Evolutionary conservation across 2,113 vertebrate species (phyloP), one percentile per base, ranked within the genome.

Genomic region (Taurulus bubalis): DNA sequence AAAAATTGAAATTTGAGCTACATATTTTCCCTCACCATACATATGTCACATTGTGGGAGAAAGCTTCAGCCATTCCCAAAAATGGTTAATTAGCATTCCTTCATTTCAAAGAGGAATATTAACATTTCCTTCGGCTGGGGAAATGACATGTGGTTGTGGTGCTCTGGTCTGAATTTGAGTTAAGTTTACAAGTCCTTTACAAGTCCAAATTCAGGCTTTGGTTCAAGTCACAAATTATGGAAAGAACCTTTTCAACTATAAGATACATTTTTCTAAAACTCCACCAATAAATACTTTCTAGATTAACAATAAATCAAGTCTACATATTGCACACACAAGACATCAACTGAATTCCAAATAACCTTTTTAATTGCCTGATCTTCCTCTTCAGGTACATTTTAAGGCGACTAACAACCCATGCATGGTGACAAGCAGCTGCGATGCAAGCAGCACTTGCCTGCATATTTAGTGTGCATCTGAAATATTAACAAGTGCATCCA

Each of bases 1-100:
- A 68, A 74, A 74, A n/a, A 36, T 59, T 67, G 30, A 12, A 59
- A 24, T 74, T 80, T 58, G 22, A 63, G 45, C 55, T 63, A 28
- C 26, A 63, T 69, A 55, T 64, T 76, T 74, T 47, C 47, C 36
- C 28, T 26, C 22, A 34, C 32, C 7, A 45, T 20, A 32, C 26
- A 55, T 26, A 2, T 22, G 49, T 51, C 49, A 51, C 49, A 51
- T 58, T 71, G 64, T 65, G 36, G 65, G 34, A n/a, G 26, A 75
- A 71, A 24, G 66, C 30, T 53, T 58, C 1, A 65, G 18, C 28
- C 6, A 4, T 70, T 79, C 24, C 38, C 30, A 7, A 49, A 66
- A 59, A 71, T 18, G 32, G 14, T 26, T 58, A 10, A 65, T 71
- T 71, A 59, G 30, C 30, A 71, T 53, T 71, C 12, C 20, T 30